Base-by-base conservation (phyloP, 2,113 vertebrate species). In the Oryctolagus cuniculus region DNA sequence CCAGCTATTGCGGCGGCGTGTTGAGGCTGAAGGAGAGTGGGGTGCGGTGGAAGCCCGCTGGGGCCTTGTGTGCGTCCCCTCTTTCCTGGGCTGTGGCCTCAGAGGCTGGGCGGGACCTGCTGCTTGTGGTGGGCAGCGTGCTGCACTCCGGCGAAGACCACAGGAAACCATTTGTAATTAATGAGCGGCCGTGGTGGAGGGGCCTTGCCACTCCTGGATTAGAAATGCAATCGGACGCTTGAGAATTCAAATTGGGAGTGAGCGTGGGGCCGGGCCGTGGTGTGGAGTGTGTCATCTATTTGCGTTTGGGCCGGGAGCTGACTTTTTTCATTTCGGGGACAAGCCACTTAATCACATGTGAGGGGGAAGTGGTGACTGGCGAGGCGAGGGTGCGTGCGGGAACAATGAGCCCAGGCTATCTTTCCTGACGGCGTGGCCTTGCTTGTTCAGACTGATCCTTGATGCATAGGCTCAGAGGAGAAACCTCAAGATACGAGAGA, bases 321-420 rank as follows among this genome's bases (percentile, higher is more conserved):
- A 87, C 17, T 86, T 85, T 87, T 94, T 81, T 86, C 78, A 70
- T 90, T 88, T 82, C 90, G 82, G 78, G 92, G 96, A 97, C 96
- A 93, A 94, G 92, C 85, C 93, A 87, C 90, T 95, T 94, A 64
- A 94, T 96, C 89, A 83, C 81, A 61, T 19, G 58, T 90, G 92
- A 85, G 92, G 55, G 80, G 72, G 89, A 90, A 82, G 77, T 31
- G 0, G 0, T 3, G 12, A 8, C 81, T 63, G 27, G 92, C 38
- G 67, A 74, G 92, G 67, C 21, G 34, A 3, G 63, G 73, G 25
- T 2, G 16, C 0, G 5, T 31, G 5, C 0, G 0, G 79, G 73
- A 36, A 94, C 93, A 93, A 24, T 53, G 94, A 3, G 12, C 0
- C 1, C 8, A 1, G 78, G 79, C 93, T 75, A 1, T 80, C 44